Conservation (phyloP, 30 jellyfish, hydroid and myxozoan genomes). For the Pseudorhiza aurosa region DNA sequence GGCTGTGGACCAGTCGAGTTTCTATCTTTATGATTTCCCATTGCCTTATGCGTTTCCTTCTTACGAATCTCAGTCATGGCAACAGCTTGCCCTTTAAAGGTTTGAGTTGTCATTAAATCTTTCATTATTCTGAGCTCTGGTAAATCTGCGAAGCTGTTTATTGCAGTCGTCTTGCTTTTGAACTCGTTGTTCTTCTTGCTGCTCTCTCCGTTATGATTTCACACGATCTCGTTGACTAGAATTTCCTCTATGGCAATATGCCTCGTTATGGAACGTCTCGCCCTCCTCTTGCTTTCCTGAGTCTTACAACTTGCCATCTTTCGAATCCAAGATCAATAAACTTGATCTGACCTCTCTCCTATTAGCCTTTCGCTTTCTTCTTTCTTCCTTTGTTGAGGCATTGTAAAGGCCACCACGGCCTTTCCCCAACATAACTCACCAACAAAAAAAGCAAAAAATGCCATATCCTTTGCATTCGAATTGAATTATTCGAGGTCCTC, state of each 20-base stretch:
- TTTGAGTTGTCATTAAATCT: not conserved
- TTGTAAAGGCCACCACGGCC: no score
- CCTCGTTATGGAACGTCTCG: no score
- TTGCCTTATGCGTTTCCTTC: not conserved
- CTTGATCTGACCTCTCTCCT: no score
- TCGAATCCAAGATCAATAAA: no score
- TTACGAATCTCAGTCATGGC: not conserved
- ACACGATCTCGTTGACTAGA: not conserved
- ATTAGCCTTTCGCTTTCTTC: no score
- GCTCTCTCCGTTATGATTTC: not conserved
- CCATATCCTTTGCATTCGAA: not conserved
- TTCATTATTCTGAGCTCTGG: not conserved
- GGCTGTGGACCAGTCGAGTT: no score
- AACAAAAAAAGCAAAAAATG: no score
- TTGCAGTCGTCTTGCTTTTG: not conserved
- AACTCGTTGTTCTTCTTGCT: not conserved
- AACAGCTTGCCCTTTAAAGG: not conserved
- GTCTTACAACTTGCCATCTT: no score
- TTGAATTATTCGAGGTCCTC: not conserved
- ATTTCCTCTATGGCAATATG: not conserved
- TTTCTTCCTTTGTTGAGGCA: no score
- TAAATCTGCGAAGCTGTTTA: not conserved
- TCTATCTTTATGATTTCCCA: not conserved
- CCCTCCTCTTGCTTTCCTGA: no score
- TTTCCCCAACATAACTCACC: no score